Conservation (phyloP, 2,888 invertebrate species). For the Luffia ferchaultella region DNA sequence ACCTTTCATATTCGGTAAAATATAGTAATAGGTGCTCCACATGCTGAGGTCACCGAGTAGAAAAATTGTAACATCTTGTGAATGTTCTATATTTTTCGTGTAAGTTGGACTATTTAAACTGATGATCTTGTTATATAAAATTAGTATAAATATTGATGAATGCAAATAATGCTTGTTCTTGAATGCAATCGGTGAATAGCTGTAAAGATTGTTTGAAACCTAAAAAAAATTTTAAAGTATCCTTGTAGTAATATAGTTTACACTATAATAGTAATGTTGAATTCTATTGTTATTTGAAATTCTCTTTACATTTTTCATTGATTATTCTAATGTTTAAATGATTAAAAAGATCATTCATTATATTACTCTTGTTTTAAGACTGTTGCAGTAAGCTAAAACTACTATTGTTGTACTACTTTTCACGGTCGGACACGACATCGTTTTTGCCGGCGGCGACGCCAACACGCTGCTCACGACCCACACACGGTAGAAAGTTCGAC, state of each 20-base stretch:
- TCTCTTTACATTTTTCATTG: neutral
- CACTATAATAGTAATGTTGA: neutral
- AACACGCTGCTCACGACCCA: too few relatives aligned
- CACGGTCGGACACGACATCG: too few relatives aligned
- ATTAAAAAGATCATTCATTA: neutral
- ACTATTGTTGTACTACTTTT: too few relatives aligned
- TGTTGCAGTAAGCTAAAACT: too few relatives aligned
- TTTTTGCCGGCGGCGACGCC: too few relatives aligned
- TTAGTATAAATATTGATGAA: neutral
- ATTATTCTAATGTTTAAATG: neutral
- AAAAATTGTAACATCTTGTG: too few relatives aligned
- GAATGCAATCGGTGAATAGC: neutral
- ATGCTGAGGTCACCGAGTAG: too few relatives aligned
- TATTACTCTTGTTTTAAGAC: neutral
- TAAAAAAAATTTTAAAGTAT: neutral
- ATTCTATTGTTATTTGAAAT: neutral
- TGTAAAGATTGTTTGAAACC: neutral
- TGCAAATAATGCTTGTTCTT: neutral
- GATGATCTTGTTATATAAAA: too few relatives aligned
- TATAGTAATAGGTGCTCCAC: too few relatives aligned
- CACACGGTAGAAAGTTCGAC: too few relatives aligned
- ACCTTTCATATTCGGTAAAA: constrained; percentile 27
- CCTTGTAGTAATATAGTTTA: neutral
- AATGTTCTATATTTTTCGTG: too few relatives aligned
- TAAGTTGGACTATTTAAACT: too few relatives aligned